phyloP scores from a whole-genome alignment of 2,888 invertebrate genomes.

The Acrobasis consociella region DNA sequence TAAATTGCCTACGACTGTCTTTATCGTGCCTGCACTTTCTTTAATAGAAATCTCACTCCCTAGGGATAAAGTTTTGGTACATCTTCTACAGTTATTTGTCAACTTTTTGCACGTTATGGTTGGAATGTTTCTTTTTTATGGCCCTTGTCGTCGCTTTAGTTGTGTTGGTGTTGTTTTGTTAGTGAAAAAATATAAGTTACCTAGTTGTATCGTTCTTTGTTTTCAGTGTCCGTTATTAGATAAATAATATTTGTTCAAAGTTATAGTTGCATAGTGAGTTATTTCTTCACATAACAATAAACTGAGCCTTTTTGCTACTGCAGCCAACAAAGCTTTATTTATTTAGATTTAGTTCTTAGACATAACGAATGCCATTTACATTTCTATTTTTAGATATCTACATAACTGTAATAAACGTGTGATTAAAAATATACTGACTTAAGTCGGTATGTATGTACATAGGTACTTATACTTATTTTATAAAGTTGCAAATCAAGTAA shows the following conservation, averaged over 20 bases:
- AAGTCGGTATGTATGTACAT: too few relatives aligned
- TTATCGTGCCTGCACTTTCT: conserved; percentile 49
- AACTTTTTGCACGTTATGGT: conserved; percentile 43
- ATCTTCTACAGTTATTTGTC: conserved; percentile 43
- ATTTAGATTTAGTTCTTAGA: neutral
- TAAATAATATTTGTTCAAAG: neutral
- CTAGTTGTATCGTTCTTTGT: conserved; percentile 7
- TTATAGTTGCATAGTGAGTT: neutral
- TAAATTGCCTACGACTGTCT: conserved; percentile 44
- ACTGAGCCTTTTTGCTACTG: neutral
- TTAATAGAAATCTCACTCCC: conserved; percentile 54
- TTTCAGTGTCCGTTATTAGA: neutral
- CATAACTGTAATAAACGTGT: neutral
- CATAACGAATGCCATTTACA: neutral
- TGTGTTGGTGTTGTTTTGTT: conserved; percentile 19
- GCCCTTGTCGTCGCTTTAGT: conserved; percentile 26
- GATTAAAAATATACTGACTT: too few relatives aligned
- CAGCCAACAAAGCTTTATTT: neutral
- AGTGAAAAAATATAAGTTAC: conserved; percentile 15
- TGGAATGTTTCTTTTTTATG: conserved; percentile 35
- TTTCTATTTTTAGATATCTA: neutral
- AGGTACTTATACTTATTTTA: too few relatives aligned
- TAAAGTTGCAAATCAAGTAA: too few relatives aligned
- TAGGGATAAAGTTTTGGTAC: conserved; percentile 52
- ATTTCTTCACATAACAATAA: neutral